Conservation (phyloP, 1,140 invertebrate species). For the Holotrichia oblita region DNA sequence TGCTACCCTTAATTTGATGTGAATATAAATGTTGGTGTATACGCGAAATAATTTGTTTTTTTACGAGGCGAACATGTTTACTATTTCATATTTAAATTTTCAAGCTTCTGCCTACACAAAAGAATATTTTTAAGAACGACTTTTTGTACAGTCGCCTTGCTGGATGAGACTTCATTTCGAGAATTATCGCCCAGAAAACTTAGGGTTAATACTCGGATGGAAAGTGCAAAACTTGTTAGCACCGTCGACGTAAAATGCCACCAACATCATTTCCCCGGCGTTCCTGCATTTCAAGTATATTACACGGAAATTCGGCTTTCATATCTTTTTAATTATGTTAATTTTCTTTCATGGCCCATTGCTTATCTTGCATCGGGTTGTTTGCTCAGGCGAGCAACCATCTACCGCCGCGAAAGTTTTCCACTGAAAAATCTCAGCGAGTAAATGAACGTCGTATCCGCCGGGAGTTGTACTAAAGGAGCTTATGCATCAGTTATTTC, state of each 20-base stretch:
- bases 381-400: slow-evolving; percentile 2
- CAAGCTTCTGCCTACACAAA: no score
- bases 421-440: neutral
- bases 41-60: no score
- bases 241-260: neutral
- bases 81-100: no score
- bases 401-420: neutral
- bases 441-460: neutral
- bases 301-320: slow-evolving; percentile 38
- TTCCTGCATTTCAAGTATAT: slow-evolving; percentile 9
- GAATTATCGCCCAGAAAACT: neutral
- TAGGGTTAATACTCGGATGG: neutral
- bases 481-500: neutral
- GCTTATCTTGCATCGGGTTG: slow-evolving; percentile 43
- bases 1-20: no score
- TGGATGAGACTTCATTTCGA: neutral
- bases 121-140: no score
- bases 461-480: neutral
- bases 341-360: slow-evolving; percentile 44
- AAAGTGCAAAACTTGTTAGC: slow-evolving; percentile 1
- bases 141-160: neutral
- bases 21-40: no score
- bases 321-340: slow-evolving; percentile 48
- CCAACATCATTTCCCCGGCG: neutral
- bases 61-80: no score